These are phyloP conservation scores for Hyphantria cunea DNA, from an alignment of 1,140 invertebrate genomes.

Conservation along the genomic window DNA sequence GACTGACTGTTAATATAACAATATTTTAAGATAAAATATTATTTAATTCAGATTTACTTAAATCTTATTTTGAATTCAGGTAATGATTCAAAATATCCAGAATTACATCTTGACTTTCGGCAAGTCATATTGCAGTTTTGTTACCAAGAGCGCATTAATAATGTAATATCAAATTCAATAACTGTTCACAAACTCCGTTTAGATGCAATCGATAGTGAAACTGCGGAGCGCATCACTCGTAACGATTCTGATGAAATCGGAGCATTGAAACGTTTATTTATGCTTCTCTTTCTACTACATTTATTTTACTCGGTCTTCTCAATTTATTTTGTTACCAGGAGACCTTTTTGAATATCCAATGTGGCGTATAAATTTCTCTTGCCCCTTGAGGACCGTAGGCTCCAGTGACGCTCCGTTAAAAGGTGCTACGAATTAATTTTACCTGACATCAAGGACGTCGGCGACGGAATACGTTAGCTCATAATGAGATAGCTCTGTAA, in stretches of 20 bases:
- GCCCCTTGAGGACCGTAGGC: conserved; percentile 46
- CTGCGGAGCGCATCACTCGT: not conserved
- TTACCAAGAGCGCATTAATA: conserved; percentile 8
- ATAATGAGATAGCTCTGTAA: conserved; percentile 48
- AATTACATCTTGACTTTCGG: too few relatives aligned
- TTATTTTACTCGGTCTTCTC: conserved; percentile 49
- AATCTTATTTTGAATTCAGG: too few relatives aligned
- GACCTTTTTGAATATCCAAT: conserved; percentile 76
- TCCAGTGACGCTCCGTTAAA: conserved; percentile 58
- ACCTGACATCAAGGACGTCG: conserved; percentile 55
- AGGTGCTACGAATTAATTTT: conserved; percentile 74
- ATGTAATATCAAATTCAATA: conserved; percentile 25
- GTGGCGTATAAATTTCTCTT: conserved; percentile 69
- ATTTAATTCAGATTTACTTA: too few relatives aligned
- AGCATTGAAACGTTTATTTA: conserved; percentile 37
- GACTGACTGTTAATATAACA: too few relatives aligned
- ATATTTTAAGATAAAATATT: too few relatives aligned
- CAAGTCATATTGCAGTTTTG: conserved; percentile 6
- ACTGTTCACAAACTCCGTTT: conserved; percentile 25
- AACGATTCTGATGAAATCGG: conserved; percentile 9
- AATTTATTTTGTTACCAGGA: conserved; percentile 64
- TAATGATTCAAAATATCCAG: too few relatives aligned
- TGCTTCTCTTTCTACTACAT: conserved; percentile 35
- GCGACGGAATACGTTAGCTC: conserved; percentile 43
- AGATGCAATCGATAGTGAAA: conserved; percentile 12